phyloP scores from a whole-genome alignment of 2,888 invertebrate species.

The Archaeoteleia sp. region DNA sequence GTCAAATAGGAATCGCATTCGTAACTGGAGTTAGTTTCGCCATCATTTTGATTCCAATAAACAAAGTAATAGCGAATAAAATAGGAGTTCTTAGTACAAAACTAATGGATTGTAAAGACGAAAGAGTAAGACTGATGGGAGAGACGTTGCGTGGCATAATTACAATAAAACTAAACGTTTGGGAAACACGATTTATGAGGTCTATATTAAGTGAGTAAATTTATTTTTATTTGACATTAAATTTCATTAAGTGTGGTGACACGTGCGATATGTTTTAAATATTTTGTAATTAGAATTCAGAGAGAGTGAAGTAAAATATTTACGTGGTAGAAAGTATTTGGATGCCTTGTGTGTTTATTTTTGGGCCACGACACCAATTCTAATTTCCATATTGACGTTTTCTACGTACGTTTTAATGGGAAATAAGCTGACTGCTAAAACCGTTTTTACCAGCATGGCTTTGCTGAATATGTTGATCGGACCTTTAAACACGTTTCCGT shows the following conservation, averaged over 20 bases:
- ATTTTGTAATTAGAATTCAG: slow-evolving; percentile 77
- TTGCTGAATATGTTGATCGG: slow-evolving; percentile 96
- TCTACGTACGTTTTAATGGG: slow-evolving; percentile 86
- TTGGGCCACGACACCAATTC: slow-evolving; percentile 98
- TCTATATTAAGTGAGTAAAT: slow-evolving; percentile 80
- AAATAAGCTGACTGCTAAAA: slow-evolving; percentile 88
- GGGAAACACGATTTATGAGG: slow-evolving; percentile 91
- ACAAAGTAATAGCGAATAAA: slow-evolving; percentile 90
- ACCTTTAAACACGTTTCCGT: slow-evolving; percentile 97
- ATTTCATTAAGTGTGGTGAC: slow-evolving; percentile 5
- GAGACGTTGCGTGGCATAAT: slow-evolving; percentile 92
- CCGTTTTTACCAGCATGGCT: slow-evolving; percentile 95
- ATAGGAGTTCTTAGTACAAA: slow-evolving; percentile 90
- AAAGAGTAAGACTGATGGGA: slow-evolving; percentile 88
- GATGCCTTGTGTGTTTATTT: slow-evolving; percentile 98
- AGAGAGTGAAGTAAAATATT: slow-evolving; percentile 83
- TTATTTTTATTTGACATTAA: slow-evolving; percentile 15
- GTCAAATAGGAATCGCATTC: slow-evolving; percentile 93
- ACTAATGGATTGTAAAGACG: slow-evolving; percentile 94
- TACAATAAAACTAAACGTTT: slow-evolving; percentile 93
- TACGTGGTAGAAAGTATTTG: slow-evolving; percentile 93
- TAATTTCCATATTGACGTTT: slow-evolving; percentile 90
- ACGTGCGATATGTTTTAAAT: too few relatives aligned
- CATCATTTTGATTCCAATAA: slow-evolving; percentile 92
- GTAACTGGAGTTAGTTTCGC: slow-evolving; percentile 92